These are phyloP conservation scores for Columba janthina DNA, from an alignment of 2,113 vertebrate species.

Conservation along the genomic window DNA sequence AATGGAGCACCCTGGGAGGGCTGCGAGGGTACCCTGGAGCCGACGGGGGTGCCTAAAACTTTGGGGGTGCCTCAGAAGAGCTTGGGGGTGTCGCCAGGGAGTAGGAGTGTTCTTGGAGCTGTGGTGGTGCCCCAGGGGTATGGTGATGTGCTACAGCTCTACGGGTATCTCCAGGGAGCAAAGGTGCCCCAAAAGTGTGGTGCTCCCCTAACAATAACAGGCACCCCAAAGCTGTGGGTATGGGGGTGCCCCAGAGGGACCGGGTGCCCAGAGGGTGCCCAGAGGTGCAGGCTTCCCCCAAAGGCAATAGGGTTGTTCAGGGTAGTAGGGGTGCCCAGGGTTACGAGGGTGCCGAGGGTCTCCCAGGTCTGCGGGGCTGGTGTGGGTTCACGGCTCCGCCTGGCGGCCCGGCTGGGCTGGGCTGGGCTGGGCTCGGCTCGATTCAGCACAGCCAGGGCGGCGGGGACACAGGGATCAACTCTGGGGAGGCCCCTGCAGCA, in stretches of 20 bases:
- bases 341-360: fast-evolving
- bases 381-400: fast-evolving
- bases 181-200: background rate
- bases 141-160: too few relatives aligned
- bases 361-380: fast-evolving
- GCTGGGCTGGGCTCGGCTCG: fast-evolving
- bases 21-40: background rate
- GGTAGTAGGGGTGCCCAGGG: background rate
- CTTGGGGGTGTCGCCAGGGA: background rate
- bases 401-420: background rate
- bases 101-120: background rate
- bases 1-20: too few relatives aligned
- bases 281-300: background rate
- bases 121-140: too few relatives aligned
- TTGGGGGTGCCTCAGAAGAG: background rate
- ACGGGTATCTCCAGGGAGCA: background rate
- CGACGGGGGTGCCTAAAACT: background rate
- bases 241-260: background rate
- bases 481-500: fast-evolving
- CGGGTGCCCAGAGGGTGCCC: too few relatives aligned
- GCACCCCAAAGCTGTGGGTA: background rate
- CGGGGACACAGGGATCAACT: background rate
- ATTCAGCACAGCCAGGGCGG: background rate
- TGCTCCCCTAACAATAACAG: too few relatives aligned
- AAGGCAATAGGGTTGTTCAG: background rate